Evolutionary conservation across 2,113 vertebrate genomes (phyloP).

Genomic region (Malurus alboscapulatus): DNA sequence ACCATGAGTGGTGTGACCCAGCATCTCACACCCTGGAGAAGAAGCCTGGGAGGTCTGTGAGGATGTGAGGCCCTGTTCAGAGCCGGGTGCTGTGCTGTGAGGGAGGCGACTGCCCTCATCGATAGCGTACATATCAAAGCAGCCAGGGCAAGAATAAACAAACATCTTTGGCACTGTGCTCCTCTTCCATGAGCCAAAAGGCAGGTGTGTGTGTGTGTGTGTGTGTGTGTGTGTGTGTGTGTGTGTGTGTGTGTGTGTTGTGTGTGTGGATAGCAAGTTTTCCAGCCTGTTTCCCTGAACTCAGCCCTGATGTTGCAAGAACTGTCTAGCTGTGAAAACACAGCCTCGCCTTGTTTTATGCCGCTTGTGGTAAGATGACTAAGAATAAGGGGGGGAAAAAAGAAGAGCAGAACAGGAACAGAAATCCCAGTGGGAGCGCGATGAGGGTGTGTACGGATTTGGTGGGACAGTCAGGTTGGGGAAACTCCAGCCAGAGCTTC

Average conservation of each 20-base stretch:
- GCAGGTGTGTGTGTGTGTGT: constrained; percentile 20
- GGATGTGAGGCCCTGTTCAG: not conserved
- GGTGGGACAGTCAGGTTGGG: constrained; percentile 22
- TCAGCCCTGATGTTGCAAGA: constrained; percentile 58
- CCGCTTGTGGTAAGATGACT: constrained; percentile 50
- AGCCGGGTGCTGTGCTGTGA: not conserved
- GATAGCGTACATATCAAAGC: constrained; percentile 45
- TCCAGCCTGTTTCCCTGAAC: constrained; percentile 38
- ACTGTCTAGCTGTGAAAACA: constrained; percentile 56
- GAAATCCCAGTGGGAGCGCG: constrained; percentile 2
- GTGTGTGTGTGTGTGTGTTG: not conserved
- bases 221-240: not conserved
- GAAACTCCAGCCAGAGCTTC: constrained; percentile 20
- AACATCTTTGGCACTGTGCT: constrained; percentile 37
- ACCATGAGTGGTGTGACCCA: not conserved
- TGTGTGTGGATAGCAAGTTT: not conserved
- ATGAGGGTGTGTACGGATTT: not conserved
- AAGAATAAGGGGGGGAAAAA: not conserved
- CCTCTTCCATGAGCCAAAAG: not conserved
- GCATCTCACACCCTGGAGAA: not conserved
- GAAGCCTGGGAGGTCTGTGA: not conserved
- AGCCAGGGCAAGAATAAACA: constrained; percentile 54
- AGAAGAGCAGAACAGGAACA: constrained; percentile 11
- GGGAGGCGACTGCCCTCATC: not conserved
- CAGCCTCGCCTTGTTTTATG: constrained; percentile 61